These are phyloP conservation scores for Pteruthius melanotis DNA, from an alignment of 2,113 vertebrate genomes.

Conservation along the genomic window DNA sequence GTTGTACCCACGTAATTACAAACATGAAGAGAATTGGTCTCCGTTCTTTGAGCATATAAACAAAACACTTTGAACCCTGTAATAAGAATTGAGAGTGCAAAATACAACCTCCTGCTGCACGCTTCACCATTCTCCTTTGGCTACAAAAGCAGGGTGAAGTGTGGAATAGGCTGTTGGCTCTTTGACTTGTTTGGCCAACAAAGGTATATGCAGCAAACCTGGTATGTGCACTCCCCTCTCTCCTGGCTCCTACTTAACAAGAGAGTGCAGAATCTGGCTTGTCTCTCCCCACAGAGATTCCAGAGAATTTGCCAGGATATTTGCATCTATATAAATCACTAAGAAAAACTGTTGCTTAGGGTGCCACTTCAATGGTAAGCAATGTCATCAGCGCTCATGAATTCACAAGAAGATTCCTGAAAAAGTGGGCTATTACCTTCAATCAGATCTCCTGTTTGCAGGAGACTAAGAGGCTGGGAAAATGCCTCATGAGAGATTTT, in stretches of 20 bases:
- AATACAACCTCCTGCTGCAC: constrained; percentile 5
- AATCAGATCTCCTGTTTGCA: neutral
- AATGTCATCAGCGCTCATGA: neutral
- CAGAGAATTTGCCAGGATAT: constrained; percentile 12
- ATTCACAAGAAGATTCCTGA: neutral
- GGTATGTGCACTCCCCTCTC: neutral
- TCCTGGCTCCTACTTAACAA: neutral
- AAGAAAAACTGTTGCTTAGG: neutral
- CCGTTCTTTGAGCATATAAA: constrained; percentile 28
- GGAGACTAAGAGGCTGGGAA: neutral
- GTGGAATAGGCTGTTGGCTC: neutral
- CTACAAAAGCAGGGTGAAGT: constrained; percentile 25
- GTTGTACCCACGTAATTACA: constrained; percentile 4
- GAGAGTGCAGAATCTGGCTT: neutral
- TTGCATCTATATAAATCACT: constrained; percentile 9
- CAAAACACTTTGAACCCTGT: constrained; percentile 12
- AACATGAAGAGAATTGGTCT: constrained; percentile 30
- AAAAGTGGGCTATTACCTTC: neutral
- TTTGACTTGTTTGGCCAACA: neutral
- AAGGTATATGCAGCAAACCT: neutral
- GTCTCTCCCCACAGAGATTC: neutral
- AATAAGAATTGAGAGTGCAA: neutral
- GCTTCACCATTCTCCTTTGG: constrained; percentile 14
- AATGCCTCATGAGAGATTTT: neutral
- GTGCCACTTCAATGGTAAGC: neutral